Conservation (phyloP, 2,888 invertebrate genomes). For the Anthoptus insignis region DNA sequence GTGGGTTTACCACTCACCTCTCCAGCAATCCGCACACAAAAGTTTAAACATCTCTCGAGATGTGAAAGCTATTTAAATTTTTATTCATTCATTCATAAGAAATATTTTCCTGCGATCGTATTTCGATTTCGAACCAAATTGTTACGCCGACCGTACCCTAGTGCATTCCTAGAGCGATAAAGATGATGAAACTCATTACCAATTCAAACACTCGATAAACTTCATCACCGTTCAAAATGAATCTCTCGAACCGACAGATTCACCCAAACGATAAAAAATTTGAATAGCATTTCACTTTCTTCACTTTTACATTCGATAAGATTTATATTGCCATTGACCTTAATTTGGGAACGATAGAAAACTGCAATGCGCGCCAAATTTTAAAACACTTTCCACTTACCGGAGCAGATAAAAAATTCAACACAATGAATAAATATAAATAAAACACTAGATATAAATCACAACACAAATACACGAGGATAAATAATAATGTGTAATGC, state of each 20-base stretch:
- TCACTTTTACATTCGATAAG: constrained; percentile 33
- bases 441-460: neutral
- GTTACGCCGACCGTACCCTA: constrained; percentile 23
- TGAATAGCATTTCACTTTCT: constrained; percentile 34
- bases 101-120: neutral
- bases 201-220: constrained; percentile 8
- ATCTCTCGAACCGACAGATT: neutral
- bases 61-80: constrained; percentile 19
- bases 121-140: neutral
- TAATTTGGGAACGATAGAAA: constrained; percentile 15
- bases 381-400: constrained; percentile 22
- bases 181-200: constrained; percentile 23
- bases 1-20: too few species aligned
- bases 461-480: too few species aligned
- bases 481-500: neutral
- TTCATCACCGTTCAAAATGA: constrained; percentile 1
- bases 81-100: constrained; percentile 18
- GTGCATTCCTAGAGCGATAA: constrained; percentile 16
- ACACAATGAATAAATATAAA: constrained; percentile 17
- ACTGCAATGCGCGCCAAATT: neutral
- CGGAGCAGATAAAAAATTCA: constrained; percentile 19
- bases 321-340: constrained; percentile 24
- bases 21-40: too few species aligned
- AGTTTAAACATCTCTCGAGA: constrained; percentile 9
- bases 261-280: constrained; percentile 14